These are phyloP conservation scores for Ochropleura plecta DNA, from an alignment of 2,888 invertebrate genomes.

Conservation along the genomic window DNA sequence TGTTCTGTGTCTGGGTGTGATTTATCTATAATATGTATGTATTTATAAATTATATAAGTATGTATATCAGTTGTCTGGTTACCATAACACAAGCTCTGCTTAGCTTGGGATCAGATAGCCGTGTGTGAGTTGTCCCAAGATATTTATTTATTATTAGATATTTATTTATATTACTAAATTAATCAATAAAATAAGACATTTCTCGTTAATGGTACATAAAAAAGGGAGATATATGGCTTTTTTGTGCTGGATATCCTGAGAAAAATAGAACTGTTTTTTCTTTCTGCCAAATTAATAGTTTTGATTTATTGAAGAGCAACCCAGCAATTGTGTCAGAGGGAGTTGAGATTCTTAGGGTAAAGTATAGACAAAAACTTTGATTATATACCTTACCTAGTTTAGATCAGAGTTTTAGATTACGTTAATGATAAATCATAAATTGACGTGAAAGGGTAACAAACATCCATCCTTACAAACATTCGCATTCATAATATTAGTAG, in stretches of 20 bases:
- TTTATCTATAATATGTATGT: too few relatives aligned
- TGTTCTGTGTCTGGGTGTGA: too few relatives aligned
- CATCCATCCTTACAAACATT: too few relatives aligned
- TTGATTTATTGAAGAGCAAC: constrained; percentile 39
- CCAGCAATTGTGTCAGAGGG: neutral
- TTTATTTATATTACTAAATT: constrained; percentile 15
- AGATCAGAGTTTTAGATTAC: neutral
- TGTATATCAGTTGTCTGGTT: too few relatives aligned
- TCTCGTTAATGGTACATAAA: neutral
- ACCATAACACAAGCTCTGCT: too few relatives aligned
- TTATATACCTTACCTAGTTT: neutral
- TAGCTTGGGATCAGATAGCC: too few relatives aligned
- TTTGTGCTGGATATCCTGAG: constrained; percentile 27
- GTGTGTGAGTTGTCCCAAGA: too few relatives aligned
- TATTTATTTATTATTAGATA: too few relatives aligned
- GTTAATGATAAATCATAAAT: neutral
- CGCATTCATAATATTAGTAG: too few relatives aligned
- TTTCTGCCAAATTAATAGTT: constrained; percentile 23
- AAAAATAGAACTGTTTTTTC: constrained; percentile 30
- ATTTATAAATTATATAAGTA: too few relatives aligned
- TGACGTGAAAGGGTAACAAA: too few relatives aligned
- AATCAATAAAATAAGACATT: constrained; percentile 4
- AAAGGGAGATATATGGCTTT: constrained; percentile 12
- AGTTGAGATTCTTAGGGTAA: neutral
- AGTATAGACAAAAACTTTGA: neutral